phyloP scores from a whole-genome alignment of 1,140 invertebrate species.

The Drosophila auraria region DNA sequence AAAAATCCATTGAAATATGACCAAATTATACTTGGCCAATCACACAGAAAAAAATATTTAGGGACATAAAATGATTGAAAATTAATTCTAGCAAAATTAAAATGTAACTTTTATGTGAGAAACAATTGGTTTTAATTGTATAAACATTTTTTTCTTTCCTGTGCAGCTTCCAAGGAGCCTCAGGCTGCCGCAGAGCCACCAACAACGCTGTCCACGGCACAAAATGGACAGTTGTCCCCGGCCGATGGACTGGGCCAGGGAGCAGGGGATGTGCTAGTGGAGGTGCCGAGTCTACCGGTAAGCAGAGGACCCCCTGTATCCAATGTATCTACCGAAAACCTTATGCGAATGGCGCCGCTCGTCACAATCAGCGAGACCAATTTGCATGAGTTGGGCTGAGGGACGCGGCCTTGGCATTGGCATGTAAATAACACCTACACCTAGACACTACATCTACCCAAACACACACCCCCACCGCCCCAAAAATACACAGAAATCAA shows the following conservation, averaged over 20 bases:
- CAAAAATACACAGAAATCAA: constrained; percentile 22
- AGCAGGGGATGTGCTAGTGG: constrained; percentile 9
- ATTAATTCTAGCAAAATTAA: no score
- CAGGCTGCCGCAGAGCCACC: constrained; percentile 17
- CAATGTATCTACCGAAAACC: constrained; percentile 34
- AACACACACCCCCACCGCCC: constrained; percentile 16
- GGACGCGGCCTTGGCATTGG: constrained; percentile 23
- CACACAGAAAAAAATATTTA: neutral
- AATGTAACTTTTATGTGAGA: neutral
- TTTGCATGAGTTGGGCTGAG: constrained; percentile 69
- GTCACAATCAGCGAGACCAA: constrained; percentile 76
- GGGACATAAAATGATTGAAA: no score
- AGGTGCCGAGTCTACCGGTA: constrained; percentile 66
- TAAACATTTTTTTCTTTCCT: neutral
- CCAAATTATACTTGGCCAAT: constrained; percentile 14
- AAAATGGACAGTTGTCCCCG: constrained; percentile 42
- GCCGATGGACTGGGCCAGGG: constrained; percentile 15
- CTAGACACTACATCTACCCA: neutral
- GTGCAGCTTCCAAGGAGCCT: constrained; percentile 30
- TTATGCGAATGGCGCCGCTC: constrained; percentile 73
- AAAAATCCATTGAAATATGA: constrained; percentile 39
- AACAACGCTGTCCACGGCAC: neutral
- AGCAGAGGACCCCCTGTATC: constrained; percentile 54
- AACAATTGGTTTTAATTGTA: neutral
- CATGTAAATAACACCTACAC: constrained; percentile 43